phyloP scores from a whole-genome alignment of 2,888 invertebrate species.

The Rugalucina vietnamica region DNA sequence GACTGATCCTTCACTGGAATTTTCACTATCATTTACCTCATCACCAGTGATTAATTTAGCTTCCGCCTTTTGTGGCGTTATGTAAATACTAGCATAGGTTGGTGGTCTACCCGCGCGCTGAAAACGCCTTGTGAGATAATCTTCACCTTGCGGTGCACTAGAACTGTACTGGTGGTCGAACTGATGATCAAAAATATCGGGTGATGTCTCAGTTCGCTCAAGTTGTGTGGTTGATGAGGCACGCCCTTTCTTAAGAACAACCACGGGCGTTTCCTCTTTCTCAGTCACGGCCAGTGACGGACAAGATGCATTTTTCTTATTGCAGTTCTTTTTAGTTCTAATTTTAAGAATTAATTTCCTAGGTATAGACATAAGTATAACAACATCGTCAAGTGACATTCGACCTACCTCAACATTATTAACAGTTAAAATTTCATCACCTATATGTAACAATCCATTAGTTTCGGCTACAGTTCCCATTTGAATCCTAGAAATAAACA shows the following conservation, averaged over 20 bases:
- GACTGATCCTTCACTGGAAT: slow-evolving; percentile 78
- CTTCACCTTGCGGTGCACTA: slow-evolving; percentile 68
- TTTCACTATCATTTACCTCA: slow-evolving; percentile 74
- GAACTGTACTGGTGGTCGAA: slow-evolving; percentile 67
- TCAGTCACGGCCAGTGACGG: slow-evolving; percentile 80
- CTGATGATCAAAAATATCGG: slow-evolving; percentile 74
- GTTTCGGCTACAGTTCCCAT: slow-evolving; percentile 98
- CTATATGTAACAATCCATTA: slow-evolving; percentile 98
- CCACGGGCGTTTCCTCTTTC: slow-evolving; percentile 78
- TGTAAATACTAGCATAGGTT: slow-evolving; percentile 80
- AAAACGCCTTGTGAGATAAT: slow-evolving; percentile 67
- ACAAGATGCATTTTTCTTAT: slow-evolving; percentile 79
- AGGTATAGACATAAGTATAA: slow-evolving; percentile 99
- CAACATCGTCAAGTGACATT: slow-evolving; percentile 99
- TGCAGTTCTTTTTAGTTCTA: slow-evolving; percentile 82
- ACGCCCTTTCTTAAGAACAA: slow-evolving; percentile 80
- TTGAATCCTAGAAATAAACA: slow-evolving; percentile 98
- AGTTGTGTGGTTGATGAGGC: slow-evolving; percentile 79
- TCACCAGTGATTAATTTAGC: slow-evolving; percentile 76
- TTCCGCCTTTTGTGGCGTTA: slow-evolving; percentile 78
- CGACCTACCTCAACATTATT: slow-evolving; percentile 98
- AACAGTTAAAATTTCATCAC: slow-evolving; percentile 99
- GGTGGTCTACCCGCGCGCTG: slow-evolving; percentile 65
- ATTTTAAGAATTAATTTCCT: slow-evolving; percentile 97
- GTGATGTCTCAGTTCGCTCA: slow-evolving; percentile 80